A percentile compares a stretch with the other conserved stretches of the same genome.
Evolutionary conservation across 1,140 invertebrate species (phyloP).

Genomic region (Apis dorsata): DNA sequence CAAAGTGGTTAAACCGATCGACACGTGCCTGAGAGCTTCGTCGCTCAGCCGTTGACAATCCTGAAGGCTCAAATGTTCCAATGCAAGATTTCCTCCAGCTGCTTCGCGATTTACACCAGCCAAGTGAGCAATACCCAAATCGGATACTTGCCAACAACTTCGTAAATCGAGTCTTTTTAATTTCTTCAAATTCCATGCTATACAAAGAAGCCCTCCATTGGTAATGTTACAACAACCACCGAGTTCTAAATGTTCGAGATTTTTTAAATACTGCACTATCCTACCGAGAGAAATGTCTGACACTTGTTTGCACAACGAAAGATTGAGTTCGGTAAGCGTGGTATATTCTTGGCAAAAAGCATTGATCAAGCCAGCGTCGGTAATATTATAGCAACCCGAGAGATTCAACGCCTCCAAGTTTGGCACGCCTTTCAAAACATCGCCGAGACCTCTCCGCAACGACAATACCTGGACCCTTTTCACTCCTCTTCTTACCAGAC

Average conservation of each 20-base stretch:
- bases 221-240: constrained; percentile 95
- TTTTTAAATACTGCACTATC: constrained; percentile 92
- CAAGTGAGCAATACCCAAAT: constrained; percentile 92
- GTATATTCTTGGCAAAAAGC: constrained; percentile 88
- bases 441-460: constrained; percentile 89
- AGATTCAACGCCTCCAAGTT: constrained; percentile 93
- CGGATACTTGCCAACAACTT: constrained; percentile 95
- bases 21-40: constrained; percentile 91
- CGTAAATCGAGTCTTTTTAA: constrained; percentile 91
- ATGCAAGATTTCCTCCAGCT: constrained; percentile 84
- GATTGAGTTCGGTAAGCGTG: constrained; percentile 89
- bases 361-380: constrained; percentile 88
- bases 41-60: constrained; percentile 97
- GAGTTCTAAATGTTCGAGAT: constrained; percentile 92
- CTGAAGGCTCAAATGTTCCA: constrained; percentile 94
- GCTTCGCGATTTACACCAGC: constrained; percentile 86
- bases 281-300: constrained; percentile 91
- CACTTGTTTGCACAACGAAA: constrained; percentile 96
- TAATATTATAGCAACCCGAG: constrained; percentile 96
- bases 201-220: constrained; percentile 90
- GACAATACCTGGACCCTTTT: constrained; percentile 94
- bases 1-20: constrained; percentile 88
- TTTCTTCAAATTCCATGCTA: constrained; percentile 92
- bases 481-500: constrained; percentile 92
- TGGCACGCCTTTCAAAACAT: constrained; percentile 92